phyloP scores from a whole-genome alignment of 2,888 invertebrate species.

The Sericinus montela region DNA sequence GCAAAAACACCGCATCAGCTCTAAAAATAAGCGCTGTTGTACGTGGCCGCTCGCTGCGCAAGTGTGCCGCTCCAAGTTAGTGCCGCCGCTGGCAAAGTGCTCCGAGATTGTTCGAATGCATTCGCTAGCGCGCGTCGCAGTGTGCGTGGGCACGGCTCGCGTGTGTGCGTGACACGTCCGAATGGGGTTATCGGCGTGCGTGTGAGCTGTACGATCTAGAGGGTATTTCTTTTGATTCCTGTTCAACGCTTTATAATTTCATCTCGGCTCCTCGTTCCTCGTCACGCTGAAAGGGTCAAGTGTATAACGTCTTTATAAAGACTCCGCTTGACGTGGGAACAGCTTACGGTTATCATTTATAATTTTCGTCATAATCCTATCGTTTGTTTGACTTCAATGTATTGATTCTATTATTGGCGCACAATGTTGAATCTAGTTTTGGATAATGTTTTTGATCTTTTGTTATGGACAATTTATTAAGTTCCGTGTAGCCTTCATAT shows the following conservation, averaged over 20 bases:
- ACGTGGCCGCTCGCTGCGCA: constrained; percentile 41
- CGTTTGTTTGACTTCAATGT: constrained; percentile 21
- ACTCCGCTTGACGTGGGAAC: constrained; percentile 68
- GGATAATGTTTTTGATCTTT: constrained; percentile 4
- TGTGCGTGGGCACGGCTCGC: constrained; percentile 26
- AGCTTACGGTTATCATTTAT: constrained; percentile 47
- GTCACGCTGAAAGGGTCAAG: constrained; percentile 68
- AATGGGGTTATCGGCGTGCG: constrained; percentile 18
- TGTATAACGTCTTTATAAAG: constrained; percentile 63
- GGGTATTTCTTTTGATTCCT: constrained; percentile 42
- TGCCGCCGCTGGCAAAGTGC: constrained; percentile 51
- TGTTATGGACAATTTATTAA: neutral
- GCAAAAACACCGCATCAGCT: constrained; percentile 70
- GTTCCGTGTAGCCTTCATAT: neutral
- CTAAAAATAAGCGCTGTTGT: constrained; percentile 63
- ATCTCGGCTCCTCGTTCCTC: constrained; percentile 45
- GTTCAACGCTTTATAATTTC: constrained; percentile 53
- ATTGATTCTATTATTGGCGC: constrained; percentile 21
- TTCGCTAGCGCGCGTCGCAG: neutral
- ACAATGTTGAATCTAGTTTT: constrained; percentile 5
- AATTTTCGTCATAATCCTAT: constrained; percentile 38
- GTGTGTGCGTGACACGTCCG: constrained; percentile 18
- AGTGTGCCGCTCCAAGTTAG: constrained; percentile 46
- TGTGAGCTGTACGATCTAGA: constrained; percentile 27
- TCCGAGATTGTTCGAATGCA: constrained; percentile 10